Base-by-base conservation (phyloP, 2,888 invertebrate species). In the Petrophora chlorosata region DNA sequence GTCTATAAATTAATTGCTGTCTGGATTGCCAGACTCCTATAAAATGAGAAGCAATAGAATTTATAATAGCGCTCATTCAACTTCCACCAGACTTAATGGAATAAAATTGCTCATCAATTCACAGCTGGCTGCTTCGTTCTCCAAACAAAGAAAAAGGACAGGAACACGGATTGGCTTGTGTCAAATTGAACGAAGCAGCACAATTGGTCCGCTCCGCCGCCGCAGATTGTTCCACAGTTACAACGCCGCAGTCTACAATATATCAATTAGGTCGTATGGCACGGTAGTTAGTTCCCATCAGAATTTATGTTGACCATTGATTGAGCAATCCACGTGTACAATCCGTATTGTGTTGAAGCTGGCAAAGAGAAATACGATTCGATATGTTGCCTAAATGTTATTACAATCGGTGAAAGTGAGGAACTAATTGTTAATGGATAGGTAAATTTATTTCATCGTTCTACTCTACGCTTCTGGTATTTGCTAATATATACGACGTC, bases 221-320 rank as follows among this genome's bases (percentile, higher is more conserved):
- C 36, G 34, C 38, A 42, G 42, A 28, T 26, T 25, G 28, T 3
- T 16, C 8, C 14, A 7, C 35, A 41, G 48, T 36, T 15, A 10
- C 22, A 10, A 14, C 8, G 29, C 14, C 36, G 22, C 16, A 26
- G 46, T 67, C 67, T 67, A 73, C 75, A 74, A 75, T 79, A 70
- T 73, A 77, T 79, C 82, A 83, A 85, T 84, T 85, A 81, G 75
- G 72, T 70, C 72, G 70, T 70, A 75, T 73, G 70, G 73, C 70
- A 68, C 70, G 67, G 66, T 65, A 63, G 71, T 74, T 75, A 65
- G 70, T 63, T 67, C 68, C 70, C 67, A 73, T 73, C 73, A 66
- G 59, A 78, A 72, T 79, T 78, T 75, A 74, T 76, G 73, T 74
- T 73, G 76, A 68, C 70, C 74, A 67, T 70, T 76, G 76, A 82